Evolutionary conservation across 1,140 invertebrate genomes (phyloP), one percentile per base, ranked within the genome.

Genomic region (Pemphigus obesinymphae): DNA sequence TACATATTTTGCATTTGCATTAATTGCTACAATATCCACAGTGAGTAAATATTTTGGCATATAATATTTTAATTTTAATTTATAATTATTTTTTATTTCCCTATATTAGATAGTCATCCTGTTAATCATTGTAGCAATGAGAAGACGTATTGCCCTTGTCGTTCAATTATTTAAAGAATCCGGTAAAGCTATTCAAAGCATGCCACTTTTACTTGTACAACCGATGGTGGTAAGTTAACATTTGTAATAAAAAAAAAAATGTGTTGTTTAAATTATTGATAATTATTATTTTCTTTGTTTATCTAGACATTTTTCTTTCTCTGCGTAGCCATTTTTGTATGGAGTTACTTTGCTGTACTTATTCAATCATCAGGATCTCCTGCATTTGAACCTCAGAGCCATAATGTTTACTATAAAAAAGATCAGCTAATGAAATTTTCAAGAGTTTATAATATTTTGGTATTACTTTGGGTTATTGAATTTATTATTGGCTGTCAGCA

Each of bases 401-500:
- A 86, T 34, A 88, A 88, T 82, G 87, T 87, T 58, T 87, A 89
- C 78, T 91, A 89, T 82, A 87, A 88, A 45, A 90, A 91, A 78
- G 88, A 90, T 83, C 85, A 83, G 0, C 83, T 88, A 11, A 85
- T 89, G 83, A 86, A 91, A 88, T 86, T 89, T 82, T 87, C 91
- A 83, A 89, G 90, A 84, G 91, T 91, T 90, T 90, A 92, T 86
- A 91, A 92, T 86, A 73, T 94, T 6, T 89, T 93, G 83, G 90
- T 90, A n/a, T 88, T 92, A 40, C 89, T 94, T 75, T 94, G 94
- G 90, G 87, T 91, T n/a, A 87, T 87, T 45, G 91, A 94, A 86
- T 94, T 95, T 85, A 89, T 92, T 61, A 87, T 93, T 48, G 92
- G 92, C 26, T 94, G 93, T 86, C 93, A 95, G 84, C 91, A 94